Evolutionary conservation across 37 sponge, comb jelly and placozoan genomes (phyloP), one percentile per base, ranked within the genome.

Genomic region (Theonella swinhoei): DNA sequence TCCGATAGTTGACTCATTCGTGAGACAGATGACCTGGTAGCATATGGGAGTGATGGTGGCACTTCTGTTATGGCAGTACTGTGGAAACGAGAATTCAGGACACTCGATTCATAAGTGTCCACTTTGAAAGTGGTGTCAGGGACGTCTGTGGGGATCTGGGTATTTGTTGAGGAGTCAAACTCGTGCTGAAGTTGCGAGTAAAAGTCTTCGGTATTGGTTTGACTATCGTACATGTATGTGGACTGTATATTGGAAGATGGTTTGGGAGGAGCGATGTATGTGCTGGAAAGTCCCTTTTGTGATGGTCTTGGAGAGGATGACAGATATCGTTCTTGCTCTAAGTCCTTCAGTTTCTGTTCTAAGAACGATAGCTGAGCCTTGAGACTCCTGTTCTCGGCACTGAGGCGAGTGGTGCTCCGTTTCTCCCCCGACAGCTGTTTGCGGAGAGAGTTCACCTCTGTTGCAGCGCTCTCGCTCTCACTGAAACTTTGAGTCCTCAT

Each of bases 331-430:
- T 3, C 2, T 25, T 38, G 14, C 67, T 66, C 79, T 19, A 65
- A 37, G 38, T 79, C 79, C 23, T 67, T 37, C 38, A 79, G 43
- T 34, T 65, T 37, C 14, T 79, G 65, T 17, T 39, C 41, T 0
- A 62, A 39, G 65, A 37, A 79, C 20, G 38, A 62, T 0, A 79
- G 29, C 26, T 79, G 79, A 39, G 79, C 43, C 67, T 79, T 28
- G 33, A 79, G 79, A 24, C 67, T 67, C 38, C 61, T 35, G 14
- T 65, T 41, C 42, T 79, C 79, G 24, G 79, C 65, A 39, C 19
- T 41, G 37, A 79, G 29, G 29, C 40, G 36, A 23, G 36, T 29
- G 25, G 59, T 59, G 32, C 31, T 32, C 34, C 24, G 59, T 30
- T 76, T 39, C 30, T 76, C 77, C 38, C 31, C 42, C 36, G n/a